Conservation (phyloP, 1,140 invertebrate species). For the Himalopsyche phryganea region DNA sequence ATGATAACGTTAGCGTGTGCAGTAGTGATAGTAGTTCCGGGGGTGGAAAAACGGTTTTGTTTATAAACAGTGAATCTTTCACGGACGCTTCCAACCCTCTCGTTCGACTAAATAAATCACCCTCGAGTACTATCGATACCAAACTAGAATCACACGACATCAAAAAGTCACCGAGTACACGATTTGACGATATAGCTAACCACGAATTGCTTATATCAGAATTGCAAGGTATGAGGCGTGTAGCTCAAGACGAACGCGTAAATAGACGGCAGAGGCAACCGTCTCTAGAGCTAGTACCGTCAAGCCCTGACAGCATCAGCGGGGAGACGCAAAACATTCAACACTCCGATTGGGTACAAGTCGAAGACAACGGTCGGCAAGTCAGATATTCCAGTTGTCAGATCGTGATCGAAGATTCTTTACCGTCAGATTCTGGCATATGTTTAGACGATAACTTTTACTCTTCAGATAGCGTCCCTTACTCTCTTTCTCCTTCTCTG, state of each 20-base stretch:
- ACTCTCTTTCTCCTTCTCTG: slow-evolving; percentile 35
- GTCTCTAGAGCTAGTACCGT: slow-evolving; percentile 32
- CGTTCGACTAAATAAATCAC: not conserved
- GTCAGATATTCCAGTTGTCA: slow-evolving; percentile 48
- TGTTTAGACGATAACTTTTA: slow-evolving; percentile 30
- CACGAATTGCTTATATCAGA: slow-evolving; percentile 59
- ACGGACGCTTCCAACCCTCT: slow-evolving; percentile 9
- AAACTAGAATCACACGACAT: slow-evolving; percentile 1
- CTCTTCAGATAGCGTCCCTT: slow-evolving; percentile 17
- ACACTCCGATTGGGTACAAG: slow-evolving; percentile 47
- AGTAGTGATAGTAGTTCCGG: slow-evolving; percentile 25
- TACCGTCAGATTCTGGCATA: slow-evolving; percentile 30
- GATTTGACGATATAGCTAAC: slow-evolving; percentile 55
- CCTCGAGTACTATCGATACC: not conserved
- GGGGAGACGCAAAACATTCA: slow-evolving; percentile 39
- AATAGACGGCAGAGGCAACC: slow-evolving; percentile 39
- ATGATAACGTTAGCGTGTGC: slow-evolving; percentile 24
- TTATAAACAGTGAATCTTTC: slow-evolving; percentile 28
- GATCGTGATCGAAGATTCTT: slow-evolving; percentile 42
- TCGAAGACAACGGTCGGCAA: slow-evolving; percentile 41
- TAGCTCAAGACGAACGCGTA: slow-evolving; percentile 45
- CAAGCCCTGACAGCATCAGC: slow-evolving; percentile 30
- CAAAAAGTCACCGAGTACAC: slow-evolving; percentile 39
- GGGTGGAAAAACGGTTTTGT: slow-evolving; percentile 26
- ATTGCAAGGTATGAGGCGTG: slow-evolving; percentile 52